Evolutionary conservation across 1,140 invertebrate species (phyloP).

Genomic region (Triops cancriformis): DNA sequence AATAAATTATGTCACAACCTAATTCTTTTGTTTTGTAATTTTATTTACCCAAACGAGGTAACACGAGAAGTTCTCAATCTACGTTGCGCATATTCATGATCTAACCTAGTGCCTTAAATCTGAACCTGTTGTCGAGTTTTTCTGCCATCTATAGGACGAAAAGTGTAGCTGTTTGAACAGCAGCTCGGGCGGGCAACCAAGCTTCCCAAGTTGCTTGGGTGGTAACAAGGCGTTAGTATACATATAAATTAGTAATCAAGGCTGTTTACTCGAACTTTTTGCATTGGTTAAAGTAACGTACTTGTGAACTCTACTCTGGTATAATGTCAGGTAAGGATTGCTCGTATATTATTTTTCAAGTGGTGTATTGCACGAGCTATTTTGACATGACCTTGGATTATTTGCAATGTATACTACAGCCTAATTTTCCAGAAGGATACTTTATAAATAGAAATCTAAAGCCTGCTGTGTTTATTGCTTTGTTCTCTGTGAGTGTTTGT

Average conservation of each 20-base stretch:
- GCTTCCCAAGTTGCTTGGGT: slow-evolving; percentile 12
- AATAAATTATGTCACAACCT: no score
- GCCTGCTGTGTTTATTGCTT: not conserved
- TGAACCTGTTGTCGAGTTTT: not conserved
- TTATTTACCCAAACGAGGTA: no score
- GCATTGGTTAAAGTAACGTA: not conserved
- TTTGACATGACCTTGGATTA: not conserved
- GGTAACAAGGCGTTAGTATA: not conserved
- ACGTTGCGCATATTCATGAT: no score
- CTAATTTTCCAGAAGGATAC: not conserved
- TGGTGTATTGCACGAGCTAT: not conserved
- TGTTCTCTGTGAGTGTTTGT: not conserved
- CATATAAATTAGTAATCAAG: not conserved
- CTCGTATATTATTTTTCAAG: not conserved
- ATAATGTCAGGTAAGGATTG: not conserved
- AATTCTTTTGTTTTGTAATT: no score
- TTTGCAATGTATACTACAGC: not conserved
- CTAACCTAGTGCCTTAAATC: not conserved
- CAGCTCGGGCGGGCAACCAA: slow-evolving; percentile 8
- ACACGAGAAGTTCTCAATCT: no score
- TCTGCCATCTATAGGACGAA: not conserved
- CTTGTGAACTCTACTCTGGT: not conserved
- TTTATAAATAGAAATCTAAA: not conserved
- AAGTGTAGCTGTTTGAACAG: not conserved
- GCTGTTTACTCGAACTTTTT: not conserved